Base-by-base conservation (phyloP, 2,797 vertebrate species). In the Perodicticus potto region DNA sequence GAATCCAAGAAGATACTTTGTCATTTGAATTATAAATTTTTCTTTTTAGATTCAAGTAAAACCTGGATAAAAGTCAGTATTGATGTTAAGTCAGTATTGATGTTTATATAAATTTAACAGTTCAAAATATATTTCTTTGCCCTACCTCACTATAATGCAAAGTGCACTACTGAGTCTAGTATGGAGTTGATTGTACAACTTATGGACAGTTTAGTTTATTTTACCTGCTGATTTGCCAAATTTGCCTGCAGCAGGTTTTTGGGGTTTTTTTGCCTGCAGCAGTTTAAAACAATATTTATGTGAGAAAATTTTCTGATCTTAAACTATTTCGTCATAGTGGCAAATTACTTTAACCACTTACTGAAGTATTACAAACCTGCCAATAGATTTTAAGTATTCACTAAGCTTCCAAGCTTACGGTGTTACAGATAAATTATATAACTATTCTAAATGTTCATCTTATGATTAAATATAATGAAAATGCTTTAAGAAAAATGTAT, bases 61-160 rank as follows among this genome's bases (percentile, higher is more conserved):
- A 85, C 53, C 80, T 95, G 83, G 34, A 27, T 96, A 92, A 69
- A 83, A 94, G n/a, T 94, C 82, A 95, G 61, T 96, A 73, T 91
- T 97, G 92, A 72, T 84, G 59, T 87, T 96, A n/a, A n/a, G n/a
- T n/a, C n/a, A n/a, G n/a, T n/a, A n/a, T n/a, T n/a, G n/a, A n/a
- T n/a, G n/a, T n/a, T n/a, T 88, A 65, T 93, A 16, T 74, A 92
- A 91, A 91, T 89, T 92, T 78, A 87, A 93, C 34, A 96, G 27
- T 96, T 96, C 34, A 94, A 83, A 95, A 86, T 85, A 43, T 74
- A 82, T 95, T 93, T 87, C 55, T 96, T 96, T 96, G 80, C 89
- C 96, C 95, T 97, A 97, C 97, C 96, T 97, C 97, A 94, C 89
- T 93, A 14, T 91, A 85, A 96, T 84, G 73, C 94, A 73, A 90